Conservation (phyloP, 2,113 vertebrate species). For the Rhabdornis inornatus region DNA sequence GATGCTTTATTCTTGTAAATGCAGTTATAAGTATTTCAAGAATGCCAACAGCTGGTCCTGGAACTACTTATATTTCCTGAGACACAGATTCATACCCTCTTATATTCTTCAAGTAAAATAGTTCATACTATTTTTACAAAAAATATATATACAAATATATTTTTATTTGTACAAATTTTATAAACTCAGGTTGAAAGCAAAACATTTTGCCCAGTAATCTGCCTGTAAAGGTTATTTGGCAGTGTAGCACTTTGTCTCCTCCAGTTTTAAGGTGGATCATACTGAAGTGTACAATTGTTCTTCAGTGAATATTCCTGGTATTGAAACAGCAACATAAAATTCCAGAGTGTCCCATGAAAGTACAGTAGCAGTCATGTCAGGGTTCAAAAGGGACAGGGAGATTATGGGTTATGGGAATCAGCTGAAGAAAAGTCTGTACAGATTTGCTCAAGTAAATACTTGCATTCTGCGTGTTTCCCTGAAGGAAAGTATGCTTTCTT, state of each 20-base stretch:
- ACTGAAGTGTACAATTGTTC: background rate
- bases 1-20: background rate
- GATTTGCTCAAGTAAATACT: background rate
- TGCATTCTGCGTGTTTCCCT: background rate
- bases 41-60: background rate
- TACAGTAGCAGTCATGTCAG: background rate
- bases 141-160: too few relatives aligned
- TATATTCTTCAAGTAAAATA: background rate
- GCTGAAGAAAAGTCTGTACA: background rate
- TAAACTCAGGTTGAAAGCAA: background rate
- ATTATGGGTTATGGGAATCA: background rate
- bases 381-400: background rate
- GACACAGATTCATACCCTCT: background rate
- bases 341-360: background rate
- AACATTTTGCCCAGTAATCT: background rate
- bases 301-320: background rate
- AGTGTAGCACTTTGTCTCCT: background rate
- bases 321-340: background rate
- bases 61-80: background rate
- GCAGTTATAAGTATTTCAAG: background rate
- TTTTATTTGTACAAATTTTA: background rate
- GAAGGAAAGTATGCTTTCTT: background rate
- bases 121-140: background rate
- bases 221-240: background rate
- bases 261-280: background rate